phyloP scores from a whole-genome alignment of 2,113 vertebrate genomes.

The Riparia riparia region DNA sequence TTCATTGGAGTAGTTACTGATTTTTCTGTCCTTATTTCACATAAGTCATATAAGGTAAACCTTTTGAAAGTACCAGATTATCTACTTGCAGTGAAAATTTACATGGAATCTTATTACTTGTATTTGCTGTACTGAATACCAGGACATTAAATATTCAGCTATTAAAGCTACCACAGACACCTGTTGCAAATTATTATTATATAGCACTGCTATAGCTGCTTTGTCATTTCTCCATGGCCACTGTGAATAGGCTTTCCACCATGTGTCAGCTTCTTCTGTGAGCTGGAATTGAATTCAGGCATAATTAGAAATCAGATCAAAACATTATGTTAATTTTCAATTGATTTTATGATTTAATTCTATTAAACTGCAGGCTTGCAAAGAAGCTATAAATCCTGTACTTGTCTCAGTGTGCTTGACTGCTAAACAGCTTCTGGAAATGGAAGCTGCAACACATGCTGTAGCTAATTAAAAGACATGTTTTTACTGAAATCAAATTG shows the following conservation, averaged over 20 bases:
- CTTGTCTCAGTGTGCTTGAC: slow-evolving; percentile 40
- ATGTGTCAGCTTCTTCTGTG: not conserved
- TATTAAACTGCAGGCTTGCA: slow-evolving; percentile 61
- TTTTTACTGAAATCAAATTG: slow-evolving; percentile 66
- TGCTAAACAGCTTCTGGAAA: slow-evolving; percentile 64
- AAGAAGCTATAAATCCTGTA: slow-evolving; percentile 63
- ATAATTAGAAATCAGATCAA: slow-evolving; percentile 70
- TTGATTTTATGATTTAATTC: slow-evolving; percentile 74
- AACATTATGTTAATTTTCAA: slow-evolving; percentile 73
- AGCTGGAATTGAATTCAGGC: slow-evolving; percentile 39
- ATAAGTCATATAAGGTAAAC: not conserved
- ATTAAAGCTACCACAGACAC: not conserved
- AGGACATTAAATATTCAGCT: not conserved
- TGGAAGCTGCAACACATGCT: slow-evolving; percentile 41
- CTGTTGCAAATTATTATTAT: slow-evolving; percentile 23
- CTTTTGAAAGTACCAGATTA: not conserved
- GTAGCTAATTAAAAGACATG: slow-evolving; percentile 36
- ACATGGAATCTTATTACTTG: not conserved
- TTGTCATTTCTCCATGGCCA: not conserved
- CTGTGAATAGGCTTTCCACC: not conserved
- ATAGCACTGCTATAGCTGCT: not conserved
- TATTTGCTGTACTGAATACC: not conserved
- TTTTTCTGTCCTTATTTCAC: not conserved
- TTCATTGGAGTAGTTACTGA: not conserved
- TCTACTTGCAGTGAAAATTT: not conserved